Base-by-base conservation (phyloP, 2,888 invertebrate species). In the Diogma glabrata region DNA sequence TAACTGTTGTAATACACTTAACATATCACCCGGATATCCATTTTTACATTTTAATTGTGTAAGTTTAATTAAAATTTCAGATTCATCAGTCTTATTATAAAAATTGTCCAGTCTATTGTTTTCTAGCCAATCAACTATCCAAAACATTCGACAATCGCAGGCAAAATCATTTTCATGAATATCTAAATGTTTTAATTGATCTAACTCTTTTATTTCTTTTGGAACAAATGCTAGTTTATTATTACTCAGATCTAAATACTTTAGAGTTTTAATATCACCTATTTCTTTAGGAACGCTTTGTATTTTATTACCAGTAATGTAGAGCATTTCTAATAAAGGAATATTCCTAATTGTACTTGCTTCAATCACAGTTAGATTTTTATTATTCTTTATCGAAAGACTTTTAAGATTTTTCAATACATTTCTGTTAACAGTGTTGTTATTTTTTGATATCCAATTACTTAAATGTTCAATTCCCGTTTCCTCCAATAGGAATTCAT, bases 91-190 rank as follows among this genome's bases (percentile, higher is more conserved):
- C 23, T 48, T 33, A 48, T 48, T 26, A 48, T 48, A 14, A 43
- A 43, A 33, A 47, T 50, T 14, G 40, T 33, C 49, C 20, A 47
- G 22, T 17, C 24, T 49, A 26, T 40, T 19, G 40, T 26, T 16
- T 38, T 77, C 77, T 9, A 78, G 74, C 82, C 81, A 83, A 12
- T 73, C 64, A 2, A 73, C 67, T 57, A 88, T 79, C 89, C 89
- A 89, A 57, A 78, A 79, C 78, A 88, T 84, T 47, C 85, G 78
- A 62, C 92, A 92, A 67, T 90, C 88, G 71, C 92, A 92, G 16
- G 81, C 79, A 83, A 87, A 89, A 23, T 82, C 82, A 65, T 92
- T 92, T 52, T 79, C 78, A 28, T 77, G 73, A 57, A 91, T 76
- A 57, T 79, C 77, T 23, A 91, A 67, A 55, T 77, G 76, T 58